phyloP scores from a whole-genome alignment of 2,797 vertebrate species.

The Lindbergichthys nudifrons region DNA sequence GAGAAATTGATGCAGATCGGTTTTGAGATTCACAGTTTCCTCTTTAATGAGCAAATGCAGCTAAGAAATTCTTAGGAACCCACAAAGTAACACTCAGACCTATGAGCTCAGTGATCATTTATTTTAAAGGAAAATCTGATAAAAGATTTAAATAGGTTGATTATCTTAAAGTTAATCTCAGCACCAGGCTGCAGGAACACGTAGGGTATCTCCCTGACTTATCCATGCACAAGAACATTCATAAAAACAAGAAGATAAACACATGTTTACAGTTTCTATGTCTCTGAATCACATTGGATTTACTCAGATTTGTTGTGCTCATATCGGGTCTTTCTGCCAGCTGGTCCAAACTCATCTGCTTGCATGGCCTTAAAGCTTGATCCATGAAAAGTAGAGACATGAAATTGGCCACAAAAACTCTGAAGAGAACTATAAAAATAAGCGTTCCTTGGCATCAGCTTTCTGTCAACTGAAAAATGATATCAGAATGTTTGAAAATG shows the following conservation, averaged over 20 bases:
- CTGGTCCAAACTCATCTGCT: too few species aligned
- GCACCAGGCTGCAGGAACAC: neutral
- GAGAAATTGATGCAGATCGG: slow-evolving; percentile 19
- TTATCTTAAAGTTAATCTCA: neutral
- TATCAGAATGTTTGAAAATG: too few species aligned
- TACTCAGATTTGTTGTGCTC: neutral
- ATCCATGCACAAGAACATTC: neutral
- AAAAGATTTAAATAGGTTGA: neutral
- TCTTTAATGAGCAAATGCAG: slow-evolving; percentile 11
- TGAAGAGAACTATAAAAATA: too few species aligned
- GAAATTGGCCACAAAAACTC: too few species aligned
- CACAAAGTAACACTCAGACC: neutral
- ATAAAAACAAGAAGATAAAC: too few species aligned
- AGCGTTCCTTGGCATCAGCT: too few species aligned
- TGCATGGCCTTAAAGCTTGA: too few species aligned
- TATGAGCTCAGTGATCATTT: neutral
- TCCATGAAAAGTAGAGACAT: too few species aligned
- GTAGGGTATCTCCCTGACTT: neutral
- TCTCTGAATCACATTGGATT: neutral
- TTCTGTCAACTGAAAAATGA: too few species aligned
- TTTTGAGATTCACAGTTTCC: slow-evolving; percentile 32
- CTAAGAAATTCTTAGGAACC: slow-evolving; percentile 7
- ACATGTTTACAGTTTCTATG: too few species aligned
- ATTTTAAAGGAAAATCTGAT: neutral
- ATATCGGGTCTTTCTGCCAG: too few species aligned